Base-by-base conservation (phyloP, 2,113 vertebrate species). In the Amphilophus citrinellus region DNA sequence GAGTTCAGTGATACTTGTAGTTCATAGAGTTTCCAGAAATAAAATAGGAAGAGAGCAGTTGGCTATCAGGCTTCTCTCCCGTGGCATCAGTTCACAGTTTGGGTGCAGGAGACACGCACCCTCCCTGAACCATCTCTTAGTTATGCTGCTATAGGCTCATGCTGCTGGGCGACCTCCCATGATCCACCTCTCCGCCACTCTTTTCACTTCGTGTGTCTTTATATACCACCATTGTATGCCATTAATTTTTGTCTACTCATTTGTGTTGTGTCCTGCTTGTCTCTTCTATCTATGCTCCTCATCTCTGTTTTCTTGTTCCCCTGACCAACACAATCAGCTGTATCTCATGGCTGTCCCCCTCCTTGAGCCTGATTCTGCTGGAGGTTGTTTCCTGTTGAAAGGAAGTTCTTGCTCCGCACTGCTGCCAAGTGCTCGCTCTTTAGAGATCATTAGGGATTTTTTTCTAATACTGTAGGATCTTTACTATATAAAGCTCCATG, bases 101-200 rank as follows among this genome's bases (percentile, higher is more conserved):
- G 17, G 50, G 50, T 53, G 2, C 50, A 53, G 50, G 47, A 17
- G 47, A 50, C 47, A 50, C 5, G 3, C 5, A 18, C 7, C 0
- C 47, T 56, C 68, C 27, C 47, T 20, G 18, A 73, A 73, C 27
- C 47, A 35, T 56, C 68, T 13, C 27, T 73, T 56, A 35, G 4
- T 56, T 53, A 73, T 56, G 47, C 68, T 73, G 68, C 68, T 56
- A 56, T 56, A 73, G 66, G 44, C 27, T 73, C 66, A 73, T 24
- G 30, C 3, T 32, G 66, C 24, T 73, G 44, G 20, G 6, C 7
- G 44, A 53, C 66, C 30, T 53, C 18, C 24, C 44, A 53, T 53
- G 24, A 73, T 32, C 44, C 66, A 73, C 24, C 30, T 73, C 44
- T 53, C 44, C 44, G 7, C 11, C 66, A 53, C 17, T 71, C 44